These are phyloP conservation scores for Jaculus jaculus DNA, from an alignment of 2,113 vertebrate species.

Conservation along the genomic window DNA sequence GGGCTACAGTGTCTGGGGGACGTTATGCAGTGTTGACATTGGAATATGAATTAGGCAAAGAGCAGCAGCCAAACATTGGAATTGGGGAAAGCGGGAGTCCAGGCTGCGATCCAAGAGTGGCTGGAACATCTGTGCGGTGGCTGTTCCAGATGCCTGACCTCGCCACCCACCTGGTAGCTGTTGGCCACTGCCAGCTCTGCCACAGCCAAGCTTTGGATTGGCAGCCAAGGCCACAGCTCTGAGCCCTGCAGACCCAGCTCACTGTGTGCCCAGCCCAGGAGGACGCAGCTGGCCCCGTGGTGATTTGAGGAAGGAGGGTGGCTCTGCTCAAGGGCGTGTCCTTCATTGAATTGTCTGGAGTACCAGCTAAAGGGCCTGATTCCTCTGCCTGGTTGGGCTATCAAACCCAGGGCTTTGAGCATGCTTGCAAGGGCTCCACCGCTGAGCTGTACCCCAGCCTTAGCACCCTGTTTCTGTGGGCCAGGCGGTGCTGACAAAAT, in stretches of 20 bases:
- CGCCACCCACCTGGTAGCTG: neutral
- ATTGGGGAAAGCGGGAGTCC: slow-evolving; percentile 69
- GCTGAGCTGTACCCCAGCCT: neutral
- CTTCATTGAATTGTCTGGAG: neutral
- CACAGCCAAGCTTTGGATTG: neutral
- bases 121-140: slow-evolving; percentile 59
- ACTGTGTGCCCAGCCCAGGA: neutral
- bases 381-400: neutral
- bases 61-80: slow-evolving; percentile 66
- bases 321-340: rapidly evolving
- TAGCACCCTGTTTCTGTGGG: neutral
- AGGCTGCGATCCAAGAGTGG: slow-evolving; percentile 39
- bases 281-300: neutral
- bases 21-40: slow-evolving; percentile 76
- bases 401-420: neutral
- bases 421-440: neutral
- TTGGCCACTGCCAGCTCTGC: neutral
- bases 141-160: slow-evolving; percentile 63
- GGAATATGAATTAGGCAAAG: slow-evolving; percentile 68
- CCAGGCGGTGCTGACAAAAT: neutral
- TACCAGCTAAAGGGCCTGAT: neutral
- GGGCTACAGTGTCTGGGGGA: slow-evolving; percentile 65
- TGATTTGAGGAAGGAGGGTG: neutral
- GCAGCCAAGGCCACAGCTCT: neutral
- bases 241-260: neutral